Evolutionary conservation across 2,888 invertebrate species (phyloP).

Genomic region (Pasiphila rectangulata): DNA sequence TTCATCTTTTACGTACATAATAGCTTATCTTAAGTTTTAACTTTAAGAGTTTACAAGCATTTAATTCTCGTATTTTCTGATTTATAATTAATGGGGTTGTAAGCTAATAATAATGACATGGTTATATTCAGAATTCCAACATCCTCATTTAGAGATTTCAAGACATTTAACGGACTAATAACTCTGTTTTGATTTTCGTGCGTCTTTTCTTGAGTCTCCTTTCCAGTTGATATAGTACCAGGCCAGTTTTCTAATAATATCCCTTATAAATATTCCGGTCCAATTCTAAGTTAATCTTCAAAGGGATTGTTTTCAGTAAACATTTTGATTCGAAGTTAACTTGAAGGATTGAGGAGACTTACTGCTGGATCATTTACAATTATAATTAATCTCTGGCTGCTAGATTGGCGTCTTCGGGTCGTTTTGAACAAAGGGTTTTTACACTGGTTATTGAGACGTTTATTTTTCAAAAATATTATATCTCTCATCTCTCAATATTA

Average conservation of each 20-base stretch:
- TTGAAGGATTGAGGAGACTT: slow-evolving; percentile 61
- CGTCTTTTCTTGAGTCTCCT: not conserved
- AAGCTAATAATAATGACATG: too few relatives aligned
- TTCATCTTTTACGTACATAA: too few relatives aligned
- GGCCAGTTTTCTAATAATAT: slow-evolving; percentile 46
- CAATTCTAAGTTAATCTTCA: slow-evolving; percentile 71
- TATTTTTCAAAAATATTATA: too few relatives aligned
- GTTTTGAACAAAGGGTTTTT: slow-evolving; percentile 13
- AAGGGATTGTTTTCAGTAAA: slow-evolving; percentile 77
- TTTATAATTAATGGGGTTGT: too few relatives aligned
- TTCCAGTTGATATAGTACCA: slow-evolving; percentile 41
- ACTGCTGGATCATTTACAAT: slow-evolving; percentile 69
- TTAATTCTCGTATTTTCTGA: too few relatives aligned
- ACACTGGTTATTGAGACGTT: too few relatives aligned
- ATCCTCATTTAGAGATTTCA: too few relatives aligned
- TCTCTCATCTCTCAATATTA: too few relatives aligned
- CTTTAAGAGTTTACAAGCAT: too few relatives aligned
- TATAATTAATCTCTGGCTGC: slow-evolving; percentile 71
- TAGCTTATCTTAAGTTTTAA: too few relatives aligned
- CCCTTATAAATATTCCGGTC: slow-evolving; percentile 71
- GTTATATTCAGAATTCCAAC: too few relatives aligned
- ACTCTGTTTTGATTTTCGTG: not conserved
- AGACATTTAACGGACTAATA: not conserved
- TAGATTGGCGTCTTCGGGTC: slow-evolving; percentile 56
- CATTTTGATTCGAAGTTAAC: slow-evolving; percentile 75